Base-by-base conservation (phyloP, 1,140 invertebrate species). In the Aphelenchoides fujianensis region DNA sequence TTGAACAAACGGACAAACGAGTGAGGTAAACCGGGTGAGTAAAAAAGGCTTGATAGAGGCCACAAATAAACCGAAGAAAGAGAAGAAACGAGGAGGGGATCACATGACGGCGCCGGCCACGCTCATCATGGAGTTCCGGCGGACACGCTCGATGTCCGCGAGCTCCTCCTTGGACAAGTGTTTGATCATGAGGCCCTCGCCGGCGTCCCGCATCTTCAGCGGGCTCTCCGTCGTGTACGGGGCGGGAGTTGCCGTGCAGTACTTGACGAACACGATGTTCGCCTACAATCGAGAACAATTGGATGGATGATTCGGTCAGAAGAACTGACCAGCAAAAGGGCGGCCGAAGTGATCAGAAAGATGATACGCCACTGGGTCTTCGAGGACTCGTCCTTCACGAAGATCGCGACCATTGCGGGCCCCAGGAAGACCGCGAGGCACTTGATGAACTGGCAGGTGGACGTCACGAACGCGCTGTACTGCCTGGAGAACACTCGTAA, bases 401-500 rank as follows among this genome's bases (percentile, higher is more conserved):
- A 69, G 2, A 69, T 0, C 16, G 48, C 37, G 61, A 69, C 67
- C 19, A 69, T 9, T 2, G 52, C 67, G n/a, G 67, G 67, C 0
- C 54, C 67, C 7, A 69, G 48, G n/a, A 69, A 69, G 9, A 69
- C 35, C 19, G 67, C 41, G 16, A 69, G 31, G 37, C 67, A 69
- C 36, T 69, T 69, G 12, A 69, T 69, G 23, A 69, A 69, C 27
- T 69, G 67, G n/a, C 37, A 57, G 41, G 23, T 57, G 3, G 67
- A 69, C 12, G 28, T 31, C 1, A 69, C 32, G 23, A 69, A 69
- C 5, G 54, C 3, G 7, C 48, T 69, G 48, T 69, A 69, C 27
- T 69, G 67, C 9, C 67, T 69, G 19, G 31, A 67, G 12, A 48
- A 23, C n/a, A n/a, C 41, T 48, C 23, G 41, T 48, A 48, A 48